Conservation (phyloP, 2,797 vertebrate species). For the Nannoperca obscura region DNA sequence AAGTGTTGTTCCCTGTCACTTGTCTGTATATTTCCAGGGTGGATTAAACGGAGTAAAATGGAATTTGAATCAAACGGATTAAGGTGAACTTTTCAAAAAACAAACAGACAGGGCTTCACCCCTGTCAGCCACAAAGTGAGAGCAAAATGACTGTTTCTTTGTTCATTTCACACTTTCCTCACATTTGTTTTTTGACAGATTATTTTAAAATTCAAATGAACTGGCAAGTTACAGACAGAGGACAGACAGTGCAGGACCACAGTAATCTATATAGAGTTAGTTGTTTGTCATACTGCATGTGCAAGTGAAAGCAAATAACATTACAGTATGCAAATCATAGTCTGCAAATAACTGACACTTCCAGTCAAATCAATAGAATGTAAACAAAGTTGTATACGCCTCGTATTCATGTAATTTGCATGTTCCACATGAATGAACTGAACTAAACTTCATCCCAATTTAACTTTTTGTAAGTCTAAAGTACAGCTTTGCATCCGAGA, state of each 20-base stretch:
- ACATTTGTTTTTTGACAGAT: conserved; percentile 27
- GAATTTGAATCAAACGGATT: conserved; percentile 73
- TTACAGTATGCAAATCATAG: conserved; percentile 7
- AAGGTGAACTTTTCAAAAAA: conserved; percentile 62
- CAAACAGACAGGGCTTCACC: conserved; percentile 55
- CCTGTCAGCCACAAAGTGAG: conserved; percentile 32
- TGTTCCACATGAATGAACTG: conserved; percentile 58
- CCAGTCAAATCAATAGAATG: conserved; percentile 37
- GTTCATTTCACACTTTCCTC: conserved; percentile 36
- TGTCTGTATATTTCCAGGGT: conserved; percentile 66
- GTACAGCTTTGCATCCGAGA: conserved; percentile 42
- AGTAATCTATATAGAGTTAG: conserved; percentile 8
- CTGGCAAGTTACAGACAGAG: conserved; percentile 11
- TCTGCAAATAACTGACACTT: conserved; percentile 21
- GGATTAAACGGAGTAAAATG: conserved; percentile 74
- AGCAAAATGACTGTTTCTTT: conserved; percentile 45
- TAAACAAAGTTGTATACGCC: conserved; percentile 20
- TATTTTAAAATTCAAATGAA: conserved; percentile 50
- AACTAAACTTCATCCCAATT: conserved; percentile 41
- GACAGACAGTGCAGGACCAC: conserved; percentile 11
- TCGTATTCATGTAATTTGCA: conserved; percentile 33
- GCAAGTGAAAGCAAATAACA: neutral
- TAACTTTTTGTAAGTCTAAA: conserved; percentile 41
- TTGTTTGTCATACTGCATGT: conserved; percentile 1
- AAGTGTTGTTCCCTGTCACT: conserved; percentile 70